phyloP scores from a whole-genome alignment of 2,113 vertebrate genomes.

The Craseonycteris thonglongyai region DNA sequence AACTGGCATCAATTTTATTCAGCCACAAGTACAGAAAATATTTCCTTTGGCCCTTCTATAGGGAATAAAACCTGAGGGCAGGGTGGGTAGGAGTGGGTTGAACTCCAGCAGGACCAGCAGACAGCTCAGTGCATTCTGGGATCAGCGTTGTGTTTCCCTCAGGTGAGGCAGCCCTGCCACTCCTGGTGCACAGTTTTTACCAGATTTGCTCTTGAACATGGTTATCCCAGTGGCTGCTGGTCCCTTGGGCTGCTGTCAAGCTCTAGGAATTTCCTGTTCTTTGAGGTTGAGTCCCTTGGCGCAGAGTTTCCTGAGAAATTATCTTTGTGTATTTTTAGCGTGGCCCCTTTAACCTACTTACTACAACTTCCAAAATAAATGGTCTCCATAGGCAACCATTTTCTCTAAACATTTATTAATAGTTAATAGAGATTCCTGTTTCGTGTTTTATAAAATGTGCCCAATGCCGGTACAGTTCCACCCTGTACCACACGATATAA shows the following conservation, averaged over 20 bases:
- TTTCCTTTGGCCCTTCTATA: conserved; percentile 47
- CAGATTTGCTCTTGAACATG: neutral
- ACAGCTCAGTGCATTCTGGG: neutral
- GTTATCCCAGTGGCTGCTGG: neutral
- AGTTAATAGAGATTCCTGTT: conserved; percentile 47
- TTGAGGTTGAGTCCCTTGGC: conserved; percentile 48
- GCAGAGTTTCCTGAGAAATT: conserved; percentile 61
- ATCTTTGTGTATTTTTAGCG: conserved; percentile 64
- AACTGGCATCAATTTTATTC: conserved; percentile 34
- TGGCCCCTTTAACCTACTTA: conserved; percentile 53
- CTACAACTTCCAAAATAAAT: conserved; percentile 49
- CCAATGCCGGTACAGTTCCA: neutral
- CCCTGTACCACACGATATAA: conserved; percentile 34
- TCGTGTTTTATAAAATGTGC: conserved; percentile 16
- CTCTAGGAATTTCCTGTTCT: conserved; percentile 57
- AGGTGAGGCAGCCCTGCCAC: neutral
- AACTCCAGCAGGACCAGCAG: neutral
- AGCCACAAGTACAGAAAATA: conserved; percentile 37
- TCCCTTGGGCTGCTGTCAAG: neutral
- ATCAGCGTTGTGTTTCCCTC: neutral
- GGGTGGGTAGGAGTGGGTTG: neutral
- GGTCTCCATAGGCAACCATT: conserved; percentile 50
- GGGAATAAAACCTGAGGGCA: neutral
- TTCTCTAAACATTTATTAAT: conserved; percentile 51
- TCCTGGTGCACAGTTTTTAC: neutral